phyloP scores from a whole-genome alignment of 2,797 vertebrate species.

The Bradypodion pumilum region DNA sequence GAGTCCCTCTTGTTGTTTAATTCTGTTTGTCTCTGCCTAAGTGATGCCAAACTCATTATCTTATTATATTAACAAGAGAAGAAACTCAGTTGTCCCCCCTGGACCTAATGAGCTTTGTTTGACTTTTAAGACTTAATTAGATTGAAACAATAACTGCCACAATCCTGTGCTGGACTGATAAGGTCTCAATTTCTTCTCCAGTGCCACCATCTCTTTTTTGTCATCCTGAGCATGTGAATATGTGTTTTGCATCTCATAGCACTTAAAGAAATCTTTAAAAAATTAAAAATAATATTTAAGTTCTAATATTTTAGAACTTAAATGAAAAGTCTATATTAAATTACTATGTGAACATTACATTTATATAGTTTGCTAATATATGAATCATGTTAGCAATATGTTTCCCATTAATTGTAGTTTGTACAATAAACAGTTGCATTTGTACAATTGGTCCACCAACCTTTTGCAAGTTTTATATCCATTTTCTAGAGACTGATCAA shows the following conservation, averaged over 20 bases:
- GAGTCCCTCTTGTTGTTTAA: background rate
- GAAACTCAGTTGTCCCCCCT: background rate
- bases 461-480: constrained; percentile 89
- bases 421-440: background rate
- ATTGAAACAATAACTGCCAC: background rate
- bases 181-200: background rate
- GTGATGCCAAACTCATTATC: background rate
- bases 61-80: background rate
- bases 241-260: background rate
- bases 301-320: background rate
- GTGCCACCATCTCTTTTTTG: background rate
- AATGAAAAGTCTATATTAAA: background rate
- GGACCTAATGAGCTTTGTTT: background rate
- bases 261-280: background rate
- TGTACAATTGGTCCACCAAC: constrained; percentile 74
- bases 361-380: too few relatives aligned
- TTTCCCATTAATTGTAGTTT: background rate
- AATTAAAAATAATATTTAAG: background rate
- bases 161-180: background rate
- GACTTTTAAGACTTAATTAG: background rate
- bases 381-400: background rate
- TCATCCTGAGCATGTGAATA: background rate
- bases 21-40: background rate
- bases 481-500: constrained; percentile 84
- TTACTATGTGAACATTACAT: background rate